A percentile compares a stretch with the other conserved stretches of the same genome.
phyloP scores from a whole-genome alignment of 2,888 invertebrate species.

The Eupithecia pulchellata region DNA sequence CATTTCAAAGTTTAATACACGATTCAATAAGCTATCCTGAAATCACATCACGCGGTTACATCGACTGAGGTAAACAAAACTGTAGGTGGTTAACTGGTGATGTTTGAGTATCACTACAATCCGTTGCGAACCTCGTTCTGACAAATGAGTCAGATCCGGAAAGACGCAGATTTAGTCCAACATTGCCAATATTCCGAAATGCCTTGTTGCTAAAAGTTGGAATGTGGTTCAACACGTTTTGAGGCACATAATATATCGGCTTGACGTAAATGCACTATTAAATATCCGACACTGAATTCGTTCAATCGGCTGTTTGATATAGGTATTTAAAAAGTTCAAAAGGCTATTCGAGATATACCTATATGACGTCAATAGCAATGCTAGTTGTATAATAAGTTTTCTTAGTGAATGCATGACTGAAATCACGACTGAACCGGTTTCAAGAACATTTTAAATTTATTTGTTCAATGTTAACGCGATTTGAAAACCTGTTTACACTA shows the following conservation, averaged over 20 bases:
- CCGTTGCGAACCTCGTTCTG: not conserved
- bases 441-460: not conserved
- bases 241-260: not conserved
- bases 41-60: not conserved
- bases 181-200: not conserved
- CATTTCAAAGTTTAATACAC: not conserved
- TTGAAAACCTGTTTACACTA: not conserved
- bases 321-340: constrained; percentile 1
- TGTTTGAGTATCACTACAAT: not conserved
- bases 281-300: not conserved
- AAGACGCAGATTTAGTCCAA: not conserved
- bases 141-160: not conserved
- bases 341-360: not conserved
- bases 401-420: not conserved
- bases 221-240: not conserved
- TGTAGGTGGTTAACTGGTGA: not conserved
- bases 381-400: not conserved
- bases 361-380: constrained; percentile 4
- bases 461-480: not conserved
- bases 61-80: not conserved
- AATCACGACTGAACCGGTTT: constrained; percentile 7
- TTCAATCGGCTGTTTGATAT: not conserved
- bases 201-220: not conserved
- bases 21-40: not conserved
- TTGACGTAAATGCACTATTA: not conserved